Evolutionary conservation across 2,113 vertebrate species (phyloP).

Genomic region (Balaenoptera acutorostrata): DNA sequence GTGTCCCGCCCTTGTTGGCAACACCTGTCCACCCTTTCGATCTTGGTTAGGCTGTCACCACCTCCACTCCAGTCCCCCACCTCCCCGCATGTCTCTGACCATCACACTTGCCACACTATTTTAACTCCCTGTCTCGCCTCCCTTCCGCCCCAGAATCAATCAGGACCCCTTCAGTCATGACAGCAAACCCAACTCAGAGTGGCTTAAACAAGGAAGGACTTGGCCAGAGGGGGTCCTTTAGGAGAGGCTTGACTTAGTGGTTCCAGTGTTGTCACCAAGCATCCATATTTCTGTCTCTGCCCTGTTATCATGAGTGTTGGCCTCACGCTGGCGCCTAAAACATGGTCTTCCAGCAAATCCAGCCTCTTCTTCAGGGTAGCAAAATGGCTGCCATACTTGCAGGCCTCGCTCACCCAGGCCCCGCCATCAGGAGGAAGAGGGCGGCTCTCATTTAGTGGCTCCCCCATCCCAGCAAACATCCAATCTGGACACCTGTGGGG

Average conservation of each 20-base stretch:
- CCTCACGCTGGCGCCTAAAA: fast-evolving
- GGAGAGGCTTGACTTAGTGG: neutral
- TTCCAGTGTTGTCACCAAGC: neutral
- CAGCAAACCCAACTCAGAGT: neutral
- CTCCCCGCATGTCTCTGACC: neutral
- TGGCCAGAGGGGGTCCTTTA: neutral
- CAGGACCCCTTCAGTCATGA: neutral
- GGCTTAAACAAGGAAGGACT: neutral
- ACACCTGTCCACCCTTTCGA: neutral
- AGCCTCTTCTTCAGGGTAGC: neutral
- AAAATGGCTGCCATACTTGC: neutral
- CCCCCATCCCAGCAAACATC: neutral
- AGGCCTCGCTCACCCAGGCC: neutral
- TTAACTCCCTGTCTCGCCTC: neutral
- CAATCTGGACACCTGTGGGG: fast-evolving
- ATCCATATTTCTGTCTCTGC: neutral
- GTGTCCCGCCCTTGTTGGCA: neutral
- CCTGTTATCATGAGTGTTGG: neutral
- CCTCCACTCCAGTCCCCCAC: neutral
- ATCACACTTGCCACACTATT: neutral
- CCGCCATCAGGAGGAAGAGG: neutral
- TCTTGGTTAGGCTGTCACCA: neutral
- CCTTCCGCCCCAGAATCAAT: neutral
- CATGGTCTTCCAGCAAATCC: neutral
- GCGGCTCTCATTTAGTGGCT: neutral